A percentile compares a stretch with the other conserved stretches of the same genome.
Evolutionary conservation across 2,888 invertebrate species (phyloP).

Genomic region (Caradrina kadenii): DNA sequence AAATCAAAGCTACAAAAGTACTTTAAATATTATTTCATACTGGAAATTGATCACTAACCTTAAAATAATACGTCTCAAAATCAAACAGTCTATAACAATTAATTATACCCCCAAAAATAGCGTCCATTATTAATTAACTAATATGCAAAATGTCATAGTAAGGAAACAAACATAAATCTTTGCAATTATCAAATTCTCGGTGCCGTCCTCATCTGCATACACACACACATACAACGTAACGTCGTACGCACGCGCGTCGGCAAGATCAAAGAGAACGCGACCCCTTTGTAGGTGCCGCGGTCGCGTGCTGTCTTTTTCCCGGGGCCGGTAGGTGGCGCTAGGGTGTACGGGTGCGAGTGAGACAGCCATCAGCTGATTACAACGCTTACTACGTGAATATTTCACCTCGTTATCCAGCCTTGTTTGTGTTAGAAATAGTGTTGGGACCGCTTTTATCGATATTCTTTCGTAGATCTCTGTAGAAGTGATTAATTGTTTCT

Average conservation of each 20-base stretch:
- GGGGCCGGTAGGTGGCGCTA: conserved; percentile 75
- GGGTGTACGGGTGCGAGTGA: conserved; percentile 77
- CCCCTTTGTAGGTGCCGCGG: conserved; percentile 89
- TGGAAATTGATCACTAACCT: conserved; percentile 2
- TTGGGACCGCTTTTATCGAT: conserved; percentile 70
- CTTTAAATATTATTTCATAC: background rate
- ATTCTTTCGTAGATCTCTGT: conserved; percentile 66
- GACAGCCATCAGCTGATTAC: conserved; percentile 84
- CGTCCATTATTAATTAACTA: conserved; percentile 63
- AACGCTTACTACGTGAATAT: conserved; percentile 89
- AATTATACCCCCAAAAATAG: conserved; percentile 46
- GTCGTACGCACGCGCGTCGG: conserved; percentile 88
- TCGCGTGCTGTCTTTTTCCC: conserved; percentile 88
- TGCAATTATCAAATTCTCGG: conserved; percentile 90
- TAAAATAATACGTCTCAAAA: conserved; percentile 9
- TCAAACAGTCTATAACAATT: conserved; percentile 33
- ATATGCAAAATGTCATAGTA: conserved; percentile 62
- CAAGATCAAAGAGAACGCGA: conserved; percentile 88
- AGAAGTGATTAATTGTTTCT: conserved; percentile 74
- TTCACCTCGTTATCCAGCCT: conserved; percentile 91
- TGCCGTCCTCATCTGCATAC: conserved; percentile 87
- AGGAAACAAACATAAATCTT: conserved; percentile 86
- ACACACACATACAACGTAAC: conserved; percentile 75
- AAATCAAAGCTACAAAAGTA: conserved; percentile 6
- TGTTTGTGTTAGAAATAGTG: conserved; percentile 89